These are phyloP conservation scores for Lepidurus apus DNA, from an alignment of 1,140 invertebrate genomes.

Conservation along the genomic window DNA sequence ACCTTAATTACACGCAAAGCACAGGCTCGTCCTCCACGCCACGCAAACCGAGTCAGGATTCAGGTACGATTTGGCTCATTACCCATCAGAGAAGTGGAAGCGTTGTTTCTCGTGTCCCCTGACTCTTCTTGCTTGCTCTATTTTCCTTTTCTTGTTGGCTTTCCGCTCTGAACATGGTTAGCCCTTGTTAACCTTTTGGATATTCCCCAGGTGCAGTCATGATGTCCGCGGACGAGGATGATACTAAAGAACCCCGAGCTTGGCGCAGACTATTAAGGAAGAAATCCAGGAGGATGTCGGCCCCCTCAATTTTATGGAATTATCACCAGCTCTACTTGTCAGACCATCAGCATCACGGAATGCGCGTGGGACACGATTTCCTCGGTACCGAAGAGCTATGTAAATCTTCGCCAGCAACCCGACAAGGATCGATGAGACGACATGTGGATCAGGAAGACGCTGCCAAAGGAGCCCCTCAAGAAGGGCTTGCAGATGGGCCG, in stretches of 20 bases:
- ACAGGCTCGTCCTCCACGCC: not conserved
- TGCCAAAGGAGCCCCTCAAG: not conserved
- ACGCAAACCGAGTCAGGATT: slow-evolving; percentile 14
- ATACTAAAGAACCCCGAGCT: not conserved
- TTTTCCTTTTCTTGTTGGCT: not conserved
- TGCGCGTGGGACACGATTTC: not conserved
- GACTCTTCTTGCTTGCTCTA: not conserved
- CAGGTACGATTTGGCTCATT: not conserved
- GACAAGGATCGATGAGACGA: slow-evolving; percentile 7
- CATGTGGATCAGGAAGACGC: not conserved
- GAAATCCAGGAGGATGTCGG: not conserved
- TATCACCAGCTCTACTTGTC: not conserved
- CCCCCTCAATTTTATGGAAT: slow-evolving; percentile 1
- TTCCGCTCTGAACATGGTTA: not conserved
- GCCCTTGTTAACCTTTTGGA: not conserved
- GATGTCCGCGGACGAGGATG: slow-evolving; percentile 12
- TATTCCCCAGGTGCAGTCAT: not conserved
- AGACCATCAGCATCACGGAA: not conserved
- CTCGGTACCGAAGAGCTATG: not conserved
- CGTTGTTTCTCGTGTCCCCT: too few relatives aligned
- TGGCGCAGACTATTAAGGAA: not conserved
- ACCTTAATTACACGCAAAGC: not conserved
- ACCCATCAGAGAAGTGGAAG: not conserved
- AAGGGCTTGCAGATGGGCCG: not conserved
- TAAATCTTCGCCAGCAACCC: not conserved